Base-by-base conservation (phyloP, 2,113 vertebrate species). In the Ochotona princeps region DNA sequence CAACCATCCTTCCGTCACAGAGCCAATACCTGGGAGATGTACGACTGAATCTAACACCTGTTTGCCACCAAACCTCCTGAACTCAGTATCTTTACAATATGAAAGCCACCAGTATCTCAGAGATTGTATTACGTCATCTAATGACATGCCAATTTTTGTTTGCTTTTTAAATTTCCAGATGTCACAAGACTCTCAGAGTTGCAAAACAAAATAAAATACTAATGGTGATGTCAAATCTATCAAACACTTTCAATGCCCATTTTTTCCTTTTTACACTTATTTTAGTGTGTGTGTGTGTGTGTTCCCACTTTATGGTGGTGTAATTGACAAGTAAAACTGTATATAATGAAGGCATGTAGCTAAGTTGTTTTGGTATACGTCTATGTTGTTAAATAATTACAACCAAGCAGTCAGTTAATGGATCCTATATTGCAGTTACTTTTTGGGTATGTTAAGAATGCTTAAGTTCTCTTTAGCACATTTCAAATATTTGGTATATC, bases 21-120 rank as follows among this genome's bases (percentile, higher is more conserved):
- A 11, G 15, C 1, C 10, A 8, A 35, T 2, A 0, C 3, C 4
- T 8, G 21, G 21, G 25, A 30, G 14, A 18, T 5, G 11, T 2
- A 49, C 12, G 30, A 54, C 8, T 6, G 23, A 79, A 10, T 2
- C 2, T 1, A 69, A 44, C 2, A 35, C n/a, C 51, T 23, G 1
- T n/a, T 8, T 54, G n/a, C 38, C 8, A 23, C 2, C 13, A 63
- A 69, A 54, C 5, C 2, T 3, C n/a, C 8, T 73, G 61, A 28
- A 25, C 12, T 74, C 21, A 21, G 28, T 26, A 85, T 23, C 14
- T n/a, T 51, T 60, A 47, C 2, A 18, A 30, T 15, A 26, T 5
- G 54, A 18, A 20, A 14, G 0, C 17, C 73, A 4, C 30, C 69
- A 32, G 7, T 25, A 35, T 26, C 11, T 69, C 32, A 51, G 32